These are phyloP conservation scores for Ardeotis arabs DNA, from an alignment of 2,113 vertebrate genomes.

Conservation along the genomic window DNA sequence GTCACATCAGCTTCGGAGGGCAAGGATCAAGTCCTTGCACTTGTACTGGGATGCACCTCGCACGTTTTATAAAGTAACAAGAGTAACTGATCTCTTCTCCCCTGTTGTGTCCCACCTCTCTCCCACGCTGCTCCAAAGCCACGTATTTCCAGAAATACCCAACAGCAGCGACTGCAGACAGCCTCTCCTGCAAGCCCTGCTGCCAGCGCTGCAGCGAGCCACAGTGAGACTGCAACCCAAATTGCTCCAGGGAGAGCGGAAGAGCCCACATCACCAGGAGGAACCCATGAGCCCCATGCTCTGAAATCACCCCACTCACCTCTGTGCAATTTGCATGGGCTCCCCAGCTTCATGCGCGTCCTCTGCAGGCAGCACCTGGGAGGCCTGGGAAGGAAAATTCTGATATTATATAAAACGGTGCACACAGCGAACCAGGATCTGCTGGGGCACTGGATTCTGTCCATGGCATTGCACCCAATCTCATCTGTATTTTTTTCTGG, in stretches of 20 bases:
- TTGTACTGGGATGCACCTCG: neutral
- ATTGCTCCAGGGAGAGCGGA: neutral
- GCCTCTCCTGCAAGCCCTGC: neutral
- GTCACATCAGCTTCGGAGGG: neutral
- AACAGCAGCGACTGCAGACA: neutral
- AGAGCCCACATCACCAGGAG: neutral
- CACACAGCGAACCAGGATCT: neutral
- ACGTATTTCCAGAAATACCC: neutral
- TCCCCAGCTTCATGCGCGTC: conserved; percentile 66
- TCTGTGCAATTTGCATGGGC: conserved; percentile 68
- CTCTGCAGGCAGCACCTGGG: conserved; percentile 68
- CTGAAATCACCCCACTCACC: conserved; percentile 49
- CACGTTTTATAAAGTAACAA: neutral
- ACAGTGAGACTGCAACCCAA: neutral
- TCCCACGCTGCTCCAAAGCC: neutral
- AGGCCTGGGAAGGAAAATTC: conserved; percentile 63
- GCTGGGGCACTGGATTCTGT: neutral
- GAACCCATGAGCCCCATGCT: rapidly evolving
- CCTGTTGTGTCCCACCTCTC: neutral
- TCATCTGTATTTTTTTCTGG: neutral
- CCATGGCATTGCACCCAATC: neutral
- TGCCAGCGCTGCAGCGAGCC: neutral
- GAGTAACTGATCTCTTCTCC: neutral
- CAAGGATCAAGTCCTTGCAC: neutral
- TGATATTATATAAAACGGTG: neutral